Evolutionary conservation across 2,888 invertebrate species (phyloP), one percentile per base, ranked within the genome.

Genomic region (Trachelus tabidus): DNA sequence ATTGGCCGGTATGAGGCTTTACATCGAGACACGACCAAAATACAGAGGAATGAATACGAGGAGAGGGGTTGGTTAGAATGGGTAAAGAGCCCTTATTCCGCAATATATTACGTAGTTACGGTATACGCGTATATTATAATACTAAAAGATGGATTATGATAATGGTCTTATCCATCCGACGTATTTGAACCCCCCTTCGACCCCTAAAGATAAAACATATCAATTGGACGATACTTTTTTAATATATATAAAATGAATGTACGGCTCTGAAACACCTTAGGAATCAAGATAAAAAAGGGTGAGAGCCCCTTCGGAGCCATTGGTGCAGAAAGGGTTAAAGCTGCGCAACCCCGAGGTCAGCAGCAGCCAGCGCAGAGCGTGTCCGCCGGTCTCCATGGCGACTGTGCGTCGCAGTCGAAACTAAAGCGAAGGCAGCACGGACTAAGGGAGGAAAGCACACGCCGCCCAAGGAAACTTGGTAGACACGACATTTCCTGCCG

Each of bases 401-500:
- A 85, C 85, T 79, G 73, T 79, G 80, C 81, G 83, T 73, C 78
- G 80, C 83, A 74, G 56, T 23, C 56, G 83, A 86, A 83, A 79
- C 85, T 81, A 79, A 69, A 71, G 71, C 37, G 40, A 74, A 68
- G 73, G 77, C 68, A 77, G 23, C 33, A 69, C 35, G 40, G 56
- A 74, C 71, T n/a, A 34, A 37, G 69, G 68, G 79, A 75, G 68
- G 68, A 73, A 76, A 71, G 33, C 73, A 75, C 73, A 75, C 80
- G 71, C 77, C 83, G 77, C 80, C 81, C 78, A 80, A 81, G 81
- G 86, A 88, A 89, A 89, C 88, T 89, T 89, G 81, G 85, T 85
- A 88, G 88, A 88, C 85, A 85, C 86, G 87, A 87, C 86, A 86
- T 87, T 89, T 89, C 88, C 89, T 89, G 86, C 83, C 83, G 82